Percentiles rank a stretch among this genome's conserved stretches.
These are phyloP conservation scores for Tricholauxania praeusta DNA, from an alignment of 2,888 invertebrate species.

Conservation along the genomic window DNA sequence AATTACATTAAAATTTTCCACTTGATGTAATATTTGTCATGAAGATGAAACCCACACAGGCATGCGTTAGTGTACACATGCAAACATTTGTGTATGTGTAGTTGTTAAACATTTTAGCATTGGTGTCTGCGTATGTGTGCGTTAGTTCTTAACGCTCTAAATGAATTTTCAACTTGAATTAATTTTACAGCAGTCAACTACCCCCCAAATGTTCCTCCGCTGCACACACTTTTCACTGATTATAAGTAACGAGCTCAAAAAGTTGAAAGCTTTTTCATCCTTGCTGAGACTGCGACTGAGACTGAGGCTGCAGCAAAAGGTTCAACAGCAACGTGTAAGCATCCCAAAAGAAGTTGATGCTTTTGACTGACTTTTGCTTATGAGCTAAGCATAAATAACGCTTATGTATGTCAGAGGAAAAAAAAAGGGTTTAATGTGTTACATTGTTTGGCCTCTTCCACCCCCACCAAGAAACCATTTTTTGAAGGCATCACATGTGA, in stretches of 20 bases:
- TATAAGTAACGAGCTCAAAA: too few species aligned
- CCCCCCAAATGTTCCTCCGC: too few species aligned
- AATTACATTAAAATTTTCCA: conserved; percentile 66
- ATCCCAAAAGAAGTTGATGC: too few species aligned
- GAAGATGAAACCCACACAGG: conserved; percentile 47
- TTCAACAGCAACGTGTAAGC: too few species aligned
- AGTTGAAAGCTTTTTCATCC: too few species aligned
- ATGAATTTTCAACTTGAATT: conserved; percentile 59
- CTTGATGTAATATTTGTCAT: conserved; percentile 66
- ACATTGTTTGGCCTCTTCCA: conserved; percentile 11
- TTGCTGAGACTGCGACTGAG: too few species aligned
- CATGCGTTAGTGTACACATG: conserved; percentile 48
- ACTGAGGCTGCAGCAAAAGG: too few species aligned
- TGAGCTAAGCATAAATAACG: too few species aligned
- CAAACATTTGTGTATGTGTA: conserved; percentile 1
- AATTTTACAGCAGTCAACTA: conserved; percentile 47
- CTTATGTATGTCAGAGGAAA: not conserved
- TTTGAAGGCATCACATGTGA: conserved; percentile 3
- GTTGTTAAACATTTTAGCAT: conserved; percentile 12
- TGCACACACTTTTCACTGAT: too few species aligned
- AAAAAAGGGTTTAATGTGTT: conserved; percentile 2
- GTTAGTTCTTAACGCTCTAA: conserved; percentile 50
- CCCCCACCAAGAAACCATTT: not conserved
- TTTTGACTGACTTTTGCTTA: too few species aligned
- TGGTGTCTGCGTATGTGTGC: conserved; percentile 51